These are phyloP conservation scores for Aptenodytes patagonicus DNA, from an alignment of 2,113 vertebrate genomes.

Conservation along the genomic window DNA sequence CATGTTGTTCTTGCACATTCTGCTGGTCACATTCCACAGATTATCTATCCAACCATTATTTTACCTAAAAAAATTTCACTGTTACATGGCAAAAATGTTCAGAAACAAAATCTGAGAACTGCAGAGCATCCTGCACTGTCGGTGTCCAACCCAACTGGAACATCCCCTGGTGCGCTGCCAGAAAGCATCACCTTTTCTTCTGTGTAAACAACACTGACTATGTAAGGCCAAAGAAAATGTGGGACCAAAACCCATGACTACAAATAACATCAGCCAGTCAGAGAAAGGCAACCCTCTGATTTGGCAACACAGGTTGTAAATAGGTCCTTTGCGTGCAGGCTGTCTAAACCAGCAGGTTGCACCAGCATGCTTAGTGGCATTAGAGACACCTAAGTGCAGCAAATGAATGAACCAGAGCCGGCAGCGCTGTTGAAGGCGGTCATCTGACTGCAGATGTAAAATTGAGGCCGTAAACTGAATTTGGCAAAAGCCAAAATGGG, in stretches of 20 bases:
- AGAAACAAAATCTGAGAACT: neutral
- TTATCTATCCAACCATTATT: neutral
- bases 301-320: neutral
- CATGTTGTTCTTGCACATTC: neutral
- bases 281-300: neutral
- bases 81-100: neutral
- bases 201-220: neutral
- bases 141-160: neutral
- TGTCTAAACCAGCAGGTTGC: neutral
- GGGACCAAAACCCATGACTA: neutral
- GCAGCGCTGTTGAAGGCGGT: neutral
- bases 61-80: neutral
- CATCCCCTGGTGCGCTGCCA: fast-evolving
- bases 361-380: neutral
- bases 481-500: neutral
- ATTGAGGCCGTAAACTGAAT: neutral
- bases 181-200: neutral
- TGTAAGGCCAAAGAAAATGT: fast-evolving
- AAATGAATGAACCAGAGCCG: neutral
- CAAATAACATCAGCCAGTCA: neutral
- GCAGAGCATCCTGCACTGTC: neutral
- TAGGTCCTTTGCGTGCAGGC: fast-evolving
- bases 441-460: neutral
- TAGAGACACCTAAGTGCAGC: neutral
- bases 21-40: neutral